These are phyloP conservation scores for Drosophila varians DNA, from an alignment of 1,140 invertebrate species.

Conservation along the genomic window DNA sequence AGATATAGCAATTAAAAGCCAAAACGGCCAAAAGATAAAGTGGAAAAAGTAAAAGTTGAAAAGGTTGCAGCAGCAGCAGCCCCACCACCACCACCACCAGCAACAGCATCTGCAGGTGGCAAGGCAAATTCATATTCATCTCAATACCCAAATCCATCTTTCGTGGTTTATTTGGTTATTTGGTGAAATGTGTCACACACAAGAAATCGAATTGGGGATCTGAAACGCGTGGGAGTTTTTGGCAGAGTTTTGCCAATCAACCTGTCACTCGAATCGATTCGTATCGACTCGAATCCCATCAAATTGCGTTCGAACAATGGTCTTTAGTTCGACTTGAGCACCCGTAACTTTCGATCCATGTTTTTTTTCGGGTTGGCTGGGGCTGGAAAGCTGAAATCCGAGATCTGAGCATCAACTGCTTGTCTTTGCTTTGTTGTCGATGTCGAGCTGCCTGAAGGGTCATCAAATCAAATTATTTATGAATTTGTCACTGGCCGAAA, in stretches of 20 bases:
- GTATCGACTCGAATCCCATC: neutral
- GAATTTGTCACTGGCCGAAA: conserved; percentile 44
- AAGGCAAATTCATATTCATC: neutral
- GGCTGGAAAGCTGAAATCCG: conserved; percentile 8
- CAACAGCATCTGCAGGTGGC: conserved; percentile 23
- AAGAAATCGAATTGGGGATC: neutral
- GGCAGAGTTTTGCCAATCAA: conserved; percentile 50
- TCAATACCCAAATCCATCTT: neutral
- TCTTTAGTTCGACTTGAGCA: conserved; percentile 6
- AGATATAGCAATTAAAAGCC: conserved; percentile 47
- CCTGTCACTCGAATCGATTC: conserved; percentile 29
- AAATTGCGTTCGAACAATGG: neutral
- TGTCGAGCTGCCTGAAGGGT: conserved; percentile 30
- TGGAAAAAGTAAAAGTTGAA: conserved; percentile 57
- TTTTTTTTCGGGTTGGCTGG: neutral
- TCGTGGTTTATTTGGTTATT: neutral
- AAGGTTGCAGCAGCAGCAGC: conserved; percentile 24
- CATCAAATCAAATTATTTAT: conserved; percentile 52
- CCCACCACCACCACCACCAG: conserved; percentile 7
- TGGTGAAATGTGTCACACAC: conserved; percentile 1
- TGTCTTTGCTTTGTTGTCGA: conserved; percentile 29
- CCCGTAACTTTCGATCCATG: conserved; percentile 34
- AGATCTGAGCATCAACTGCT: neutral
- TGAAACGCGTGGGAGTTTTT: conserved; percentile 28
- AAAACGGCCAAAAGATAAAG: conserved; percentile 4